Percentiles rank a stretch among this genome's conserved stretches.
phyloP scores from a whole-genome alignment of 2,797 vertebrate species.

The Psittacula echo region DNA sequence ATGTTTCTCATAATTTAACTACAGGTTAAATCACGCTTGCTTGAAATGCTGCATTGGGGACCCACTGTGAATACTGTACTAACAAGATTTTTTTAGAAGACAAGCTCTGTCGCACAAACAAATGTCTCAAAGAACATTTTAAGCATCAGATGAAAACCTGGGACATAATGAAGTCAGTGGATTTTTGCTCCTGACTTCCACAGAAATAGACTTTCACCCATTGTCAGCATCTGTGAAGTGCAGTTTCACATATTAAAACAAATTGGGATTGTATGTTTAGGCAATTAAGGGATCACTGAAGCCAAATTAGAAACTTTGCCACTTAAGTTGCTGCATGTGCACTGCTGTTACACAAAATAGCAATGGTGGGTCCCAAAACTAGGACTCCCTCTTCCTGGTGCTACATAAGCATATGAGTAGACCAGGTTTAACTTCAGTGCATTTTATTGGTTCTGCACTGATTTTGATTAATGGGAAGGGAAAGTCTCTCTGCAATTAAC shows the following conservation, averaged over 20 bases:
- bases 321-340: not conserved
- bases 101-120: not conserved
- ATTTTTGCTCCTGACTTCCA: not conserved
- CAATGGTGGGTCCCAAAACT: not conserved
- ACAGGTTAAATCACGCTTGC: not conserved
- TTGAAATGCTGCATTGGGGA: not conserved
- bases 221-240: not conserved
- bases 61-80: not conserved
- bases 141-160: not conserved
- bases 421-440: not conserved
- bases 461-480: conserved; percentile 28
- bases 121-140: not conserved
- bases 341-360: not conserved
- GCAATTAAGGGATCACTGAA: not conserved
- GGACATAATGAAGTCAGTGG: not conserved
- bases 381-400: not conserved
- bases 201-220: not conserved
- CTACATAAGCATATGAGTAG: not conserved
- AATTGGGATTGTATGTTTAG: not conserved
- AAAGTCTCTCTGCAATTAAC: conserved; percentile 30
- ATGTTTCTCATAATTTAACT: not conserved
- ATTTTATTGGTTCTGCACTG: not conserved
- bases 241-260: conserved; percentile 26
- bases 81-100: not conserved
- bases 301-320: not conserved